These are phyloP conservation scores for Seladonia tumulorum DNA, from an alignment of 2,888 invertebrate genomes.

Conservation along the genomic window DNA sequence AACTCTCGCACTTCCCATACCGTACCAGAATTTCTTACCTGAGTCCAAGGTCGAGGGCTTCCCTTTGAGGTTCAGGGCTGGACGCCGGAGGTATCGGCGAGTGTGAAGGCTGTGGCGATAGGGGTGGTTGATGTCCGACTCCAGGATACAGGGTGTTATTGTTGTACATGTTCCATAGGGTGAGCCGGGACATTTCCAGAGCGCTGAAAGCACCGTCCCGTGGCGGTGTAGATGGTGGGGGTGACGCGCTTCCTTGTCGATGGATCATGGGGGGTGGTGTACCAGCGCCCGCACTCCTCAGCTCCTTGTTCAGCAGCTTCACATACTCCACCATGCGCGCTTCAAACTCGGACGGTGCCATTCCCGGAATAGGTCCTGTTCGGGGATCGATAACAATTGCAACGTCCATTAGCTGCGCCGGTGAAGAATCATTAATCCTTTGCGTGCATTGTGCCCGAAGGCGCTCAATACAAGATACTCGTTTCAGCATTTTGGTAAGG, in stretches of 20 bases:
- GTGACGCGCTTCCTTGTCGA: conserved; percentile 83
- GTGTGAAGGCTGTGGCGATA: conserved; percentile 85
- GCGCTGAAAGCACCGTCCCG: conserved; percentile 88
- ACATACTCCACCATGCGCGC: conserved; percentile 92
- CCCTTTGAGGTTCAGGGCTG: conserved; percentile 87
- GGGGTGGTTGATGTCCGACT: conserved; percentile 78
- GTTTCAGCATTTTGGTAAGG: background rate
- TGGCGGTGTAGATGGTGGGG: conserved; percentile 85
- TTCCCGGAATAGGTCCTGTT: conserved; percentile 86
- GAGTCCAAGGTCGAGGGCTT: conserved; percentile 91
- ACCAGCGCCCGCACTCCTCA: conserved; percentile 82
- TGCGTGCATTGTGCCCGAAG: background rate
- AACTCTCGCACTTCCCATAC: background rate
- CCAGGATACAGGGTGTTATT: conserved; percentile 84
- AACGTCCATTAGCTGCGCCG: background rate
- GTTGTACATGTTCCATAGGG: conserved; percentile 93
- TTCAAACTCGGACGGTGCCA: conserved; percentile 90
- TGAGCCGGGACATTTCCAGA: conserved; percentile 91
- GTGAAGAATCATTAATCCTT: background rate
- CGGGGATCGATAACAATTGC: background rate
- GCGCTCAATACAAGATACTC: background rate
- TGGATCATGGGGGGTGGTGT: conserved; percentile 83
- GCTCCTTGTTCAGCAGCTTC: conserved; percentile 88
- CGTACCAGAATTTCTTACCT: conserved; percentile 23
- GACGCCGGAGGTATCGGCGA: conserved; percentile 83